These are phyloP conservation scores for Bettongia penicillata DNA, from an alignment of 2,113 vertebrate species.

Conservation along the genomic window DNA sequence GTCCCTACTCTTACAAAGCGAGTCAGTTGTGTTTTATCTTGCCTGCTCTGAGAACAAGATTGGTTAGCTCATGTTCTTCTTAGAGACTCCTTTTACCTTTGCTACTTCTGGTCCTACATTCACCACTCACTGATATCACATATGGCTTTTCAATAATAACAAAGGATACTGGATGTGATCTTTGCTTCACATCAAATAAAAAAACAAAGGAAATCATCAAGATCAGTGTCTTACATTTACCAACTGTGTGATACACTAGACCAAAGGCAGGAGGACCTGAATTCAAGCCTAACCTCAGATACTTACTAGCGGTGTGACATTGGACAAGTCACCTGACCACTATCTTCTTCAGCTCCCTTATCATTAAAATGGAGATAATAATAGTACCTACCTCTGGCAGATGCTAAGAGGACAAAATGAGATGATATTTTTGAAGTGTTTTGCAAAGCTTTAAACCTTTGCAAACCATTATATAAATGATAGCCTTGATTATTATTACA, in stretches of 20 bases:
- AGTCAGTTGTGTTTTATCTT: not conserved
- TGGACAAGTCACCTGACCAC: not conserved
- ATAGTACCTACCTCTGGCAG: too few species aligned
- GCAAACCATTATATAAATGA: not conserved
- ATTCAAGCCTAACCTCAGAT: not conserved
- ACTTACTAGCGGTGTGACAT: not conserved
- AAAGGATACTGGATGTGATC: too few species aligned
- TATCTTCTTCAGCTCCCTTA: not conserved
- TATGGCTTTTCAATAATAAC: not conserved
- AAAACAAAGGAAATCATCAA: not conserved
- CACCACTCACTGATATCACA: not conserved
- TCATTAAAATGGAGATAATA: not conserved
- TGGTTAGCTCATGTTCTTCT: not conserved
- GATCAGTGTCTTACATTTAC: not conserved
- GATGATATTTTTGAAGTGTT: not conserved
- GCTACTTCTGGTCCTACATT: not conserved
- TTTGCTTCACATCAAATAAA: not conserved
- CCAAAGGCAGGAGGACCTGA: too few species aligned
- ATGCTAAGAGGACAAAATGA: not conserved
- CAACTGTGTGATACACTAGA: not conserved
- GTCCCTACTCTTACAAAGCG: not conserved
- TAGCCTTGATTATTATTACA: not conserved
- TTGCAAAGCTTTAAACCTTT: not conserved
- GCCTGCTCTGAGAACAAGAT: not conserved
- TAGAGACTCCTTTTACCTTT: not conserved